These are phyloP conservation scores for Tichodroma muraria DNA, from an alignment of 2,113 vertebrate species.

Conservation along the genomic window DNA sequence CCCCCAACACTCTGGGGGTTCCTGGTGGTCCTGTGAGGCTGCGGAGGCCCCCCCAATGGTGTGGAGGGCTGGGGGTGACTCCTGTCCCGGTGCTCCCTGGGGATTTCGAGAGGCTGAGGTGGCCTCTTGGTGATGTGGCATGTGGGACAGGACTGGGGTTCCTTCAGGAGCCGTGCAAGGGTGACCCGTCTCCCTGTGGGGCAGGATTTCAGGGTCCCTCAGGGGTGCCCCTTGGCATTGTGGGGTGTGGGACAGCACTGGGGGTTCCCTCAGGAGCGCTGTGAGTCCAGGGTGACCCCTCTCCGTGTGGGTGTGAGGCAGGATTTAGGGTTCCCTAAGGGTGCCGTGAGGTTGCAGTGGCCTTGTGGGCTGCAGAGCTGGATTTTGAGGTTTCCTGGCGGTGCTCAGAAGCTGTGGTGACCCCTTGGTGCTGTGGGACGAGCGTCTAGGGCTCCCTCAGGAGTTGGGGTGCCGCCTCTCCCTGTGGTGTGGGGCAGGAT, in stretches of 20 bases:
- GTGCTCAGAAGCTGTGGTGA: neutral
- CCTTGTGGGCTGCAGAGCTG: neutral
- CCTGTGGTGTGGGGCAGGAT: neutral
- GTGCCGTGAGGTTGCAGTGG: neutral
- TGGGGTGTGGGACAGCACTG: neutral
- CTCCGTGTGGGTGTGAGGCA: neutral
- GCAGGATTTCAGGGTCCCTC: neutral
- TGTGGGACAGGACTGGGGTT: neutral
- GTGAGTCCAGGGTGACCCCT: neutral
- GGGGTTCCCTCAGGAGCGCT: neutral
- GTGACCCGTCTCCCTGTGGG: neutral
- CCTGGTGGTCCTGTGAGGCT: neutral
- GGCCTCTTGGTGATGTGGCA: neutral
- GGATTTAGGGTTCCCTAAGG: neutral
- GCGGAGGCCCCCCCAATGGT: neutral
- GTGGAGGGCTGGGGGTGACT: neutral
- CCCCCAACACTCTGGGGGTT: accelerated
- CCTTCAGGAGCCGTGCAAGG: neutral
- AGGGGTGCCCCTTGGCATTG: neutral
- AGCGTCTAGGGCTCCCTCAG: no score
- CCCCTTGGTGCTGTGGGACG: neutral
- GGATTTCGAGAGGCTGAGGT: neutral
- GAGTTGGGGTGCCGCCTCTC: neutral
- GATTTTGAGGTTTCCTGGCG: neutral
- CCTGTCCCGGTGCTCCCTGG: no score